Evolutionary conservation across 2,888 invertebrate genomes (phyloP).

Genomic region (Cantharis rustica): DNA sequence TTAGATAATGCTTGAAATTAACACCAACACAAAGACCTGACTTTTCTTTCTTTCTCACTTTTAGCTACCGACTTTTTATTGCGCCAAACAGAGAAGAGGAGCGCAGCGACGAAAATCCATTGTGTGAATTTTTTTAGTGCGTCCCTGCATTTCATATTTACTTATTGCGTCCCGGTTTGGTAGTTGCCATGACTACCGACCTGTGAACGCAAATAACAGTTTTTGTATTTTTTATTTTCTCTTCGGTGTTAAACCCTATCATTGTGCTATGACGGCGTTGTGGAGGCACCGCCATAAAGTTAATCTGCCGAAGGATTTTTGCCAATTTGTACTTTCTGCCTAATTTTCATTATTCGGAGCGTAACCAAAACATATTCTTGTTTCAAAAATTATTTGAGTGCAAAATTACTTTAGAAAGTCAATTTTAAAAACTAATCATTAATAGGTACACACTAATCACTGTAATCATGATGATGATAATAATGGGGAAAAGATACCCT

Average conservation of each 20-base stretch:
- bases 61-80: conserved; percentile 12
- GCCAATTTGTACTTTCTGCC: conserved; percentile 22
- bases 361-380: conserved; percentile 14
- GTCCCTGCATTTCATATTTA: conserved; percentile 48
- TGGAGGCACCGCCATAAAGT: not conserved
- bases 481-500: conserved; percentile 7
- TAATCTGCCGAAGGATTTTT: conserved; percentile 16
- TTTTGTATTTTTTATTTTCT: conserved; percentile 17
- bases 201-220: conserved; percentile 52
- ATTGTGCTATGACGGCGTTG: conserved; percentile 6
- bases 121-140: conserved; percentile 42
- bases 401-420: conserved; percentile 18
- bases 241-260: conserved; percentile 28
- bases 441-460: not conserved
- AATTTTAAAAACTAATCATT: not conserved
- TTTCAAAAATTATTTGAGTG: conserved; percentile 15
- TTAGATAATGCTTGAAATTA: conserved; percentile 58
- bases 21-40: conserved; percentile 52
- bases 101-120: conserved; percentile 8
- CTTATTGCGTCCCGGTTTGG: conserved; percentile 54
- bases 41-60: conserved; percentile 31
- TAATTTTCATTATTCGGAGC: conserved; percentile 27
- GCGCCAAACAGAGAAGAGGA: conserved; percentile 28
- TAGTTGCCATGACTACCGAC: conserved; percentile 53
- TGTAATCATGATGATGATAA: not conserved